Evolutionary conservation across 2,797 vertebrate species (phyloP), one percentile per base, ranked within the genome.

Genomic region (Lithobates pipiens): DNA sequence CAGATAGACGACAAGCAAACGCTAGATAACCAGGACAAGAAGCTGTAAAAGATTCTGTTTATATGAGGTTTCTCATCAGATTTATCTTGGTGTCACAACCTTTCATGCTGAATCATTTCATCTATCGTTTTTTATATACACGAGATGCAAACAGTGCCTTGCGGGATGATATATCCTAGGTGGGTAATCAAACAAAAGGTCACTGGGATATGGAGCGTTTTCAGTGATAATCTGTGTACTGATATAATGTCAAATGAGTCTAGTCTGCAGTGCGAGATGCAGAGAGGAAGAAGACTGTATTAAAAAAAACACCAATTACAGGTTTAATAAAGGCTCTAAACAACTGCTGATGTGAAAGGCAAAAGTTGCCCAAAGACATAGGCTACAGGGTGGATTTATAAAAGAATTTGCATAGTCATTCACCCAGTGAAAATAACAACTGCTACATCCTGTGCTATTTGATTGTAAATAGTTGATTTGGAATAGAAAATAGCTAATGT

Each of bases 91-190:
- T 67, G 65, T 67, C 27, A 13, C 65, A 67, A 29, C 65, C 27
- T 67, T 67, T 67, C 65, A 29, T 23, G 65, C 27, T 67, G n/a
- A 67, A 67, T 67, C n/a, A 29, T 67, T 29, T 67, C 65, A 67
- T 67, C 27, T 67, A 67, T 67, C 65, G 1, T 15, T 10, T 11
- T 29, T 67, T 67, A 27, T 67, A 25, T 29, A 25, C 65, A 67
- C 27, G 10, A 3, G 9, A 39, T 72, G 15, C 69, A 72, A 72
- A n/a, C 27, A 67, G n/a, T 67, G 65, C 65, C 65, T 67, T 67
- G 65, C n/a, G 65, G 65, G 27, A 67, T 27, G 65, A 67, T 5
- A 67, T 67, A 27, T 67, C 65, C 25, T 4, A 67, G 65, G 65
- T 29, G 27, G 65, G 27, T 67, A 27, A 25, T 67, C 65, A 67